phyloP scores from a whole-genome alignment of 2,113 vertebrate species.

The Nyctibius bracteatus region DNA sequence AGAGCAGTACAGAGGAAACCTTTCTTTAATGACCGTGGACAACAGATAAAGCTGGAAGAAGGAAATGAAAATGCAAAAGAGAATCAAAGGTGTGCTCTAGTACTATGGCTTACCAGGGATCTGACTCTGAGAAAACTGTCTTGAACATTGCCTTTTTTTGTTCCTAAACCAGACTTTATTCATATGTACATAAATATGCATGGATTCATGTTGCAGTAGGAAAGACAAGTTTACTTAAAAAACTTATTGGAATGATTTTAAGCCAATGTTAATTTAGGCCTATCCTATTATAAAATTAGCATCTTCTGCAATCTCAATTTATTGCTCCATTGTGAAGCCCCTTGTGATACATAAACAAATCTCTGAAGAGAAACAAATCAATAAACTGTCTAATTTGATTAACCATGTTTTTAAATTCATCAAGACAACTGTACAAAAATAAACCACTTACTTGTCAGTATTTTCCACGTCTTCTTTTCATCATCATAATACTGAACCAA shows the following conservation, averaged over 20 bases:
- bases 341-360: constrained; percentile 69
- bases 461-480: constrained; percentile 99
- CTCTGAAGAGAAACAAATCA: constrained; percentile 74
- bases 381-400: constrained; percentile 80
- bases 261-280: constrained; percentile 70
- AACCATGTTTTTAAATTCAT: constrained; percentile 72
- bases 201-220: constrained; percentile 1
- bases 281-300: constrained; percentile 56
- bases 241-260: constrained; percentile 63
- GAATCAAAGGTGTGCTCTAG: neutral
- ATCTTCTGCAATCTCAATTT: constrained; percentile 72
- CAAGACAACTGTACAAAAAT: constrained; percentile 65
- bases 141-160: neutral
- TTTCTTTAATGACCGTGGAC: constrained; percentile 37
- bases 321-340: constrained; percentile 70
- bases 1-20: neutral
- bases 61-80: constrained; percentile 46
- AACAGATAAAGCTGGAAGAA: constrained; percentile 40
- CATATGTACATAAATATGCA: constrained; percentile 29
- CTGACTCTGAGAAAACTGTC: neutral
- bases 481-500: constrained; percentile 99
- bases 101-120: neutral
- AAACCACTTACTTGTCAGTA: constrained; percentile 95
- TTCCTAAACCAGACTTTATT: neutral
- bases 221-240: constrained; percentile 57